Base-by-base conservation (phyloP, 2,797 vertebrate species). In the Urophycis tenuis region DNA sequence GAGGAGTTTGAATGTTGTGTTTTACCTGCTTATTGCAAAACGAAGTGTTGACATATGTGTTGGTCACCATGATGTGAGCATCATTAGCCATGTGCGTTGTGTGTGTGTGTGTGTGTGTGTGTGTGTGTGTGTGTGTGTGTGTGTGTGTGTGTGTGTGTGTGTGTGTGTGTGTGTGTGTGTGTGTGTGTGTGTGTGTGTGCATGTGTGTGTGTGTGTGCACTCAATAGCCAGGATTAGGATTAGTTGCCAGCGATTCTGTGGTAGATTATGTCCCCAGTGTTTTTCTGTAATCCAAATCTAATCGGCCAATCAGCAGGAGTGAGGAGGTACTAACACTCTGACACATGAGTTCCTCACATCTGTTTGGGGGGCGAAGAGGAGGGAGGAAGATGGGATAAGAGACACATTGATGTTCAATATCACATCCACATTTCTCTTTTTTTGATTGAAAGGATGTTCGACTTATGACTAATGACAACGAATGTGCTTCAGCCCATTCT, bases 211-310 rank as follows among this genome's bases (percentile, higher is more conserved):
- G 41, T 60, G 22, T 19, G 32, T 60, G 70, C 33, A 36, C 35
- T 15, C 36, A 35, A 74, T 30, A 29, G n/a, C 14, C 9, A 17
- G 64, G 49, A 77, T 73, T 67, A 77, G 36, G 34, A 25, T 29
- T 5, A 25, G 30, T 17, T 25, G n/a, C 76, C 29, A 60, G 30
- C n/a, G 49, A 33, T 29, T 74, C 25, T 35, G 36, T 76, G 35
- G 34, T 75, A 76, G 36, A 69, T 78, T 36, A 79, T 10, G 29
- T 41, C 64, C 14, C 35, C 3, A 15, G 12, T 69, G 76, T 75
- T 75, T 75, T 82, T 77, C 73, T 72, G 29, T 77, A 79, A 78
- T 41, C 70, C 75, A 69, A 17, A 34, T 77, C 11, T 75, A 70
- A 74, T 77, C 45, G 72, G 71, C 71, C 45, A n/a, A 69, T 49